Base-by-base conservation (phyloP, 1,140 invertebrate genomes). In the Drosophila neocordata region DNA sequence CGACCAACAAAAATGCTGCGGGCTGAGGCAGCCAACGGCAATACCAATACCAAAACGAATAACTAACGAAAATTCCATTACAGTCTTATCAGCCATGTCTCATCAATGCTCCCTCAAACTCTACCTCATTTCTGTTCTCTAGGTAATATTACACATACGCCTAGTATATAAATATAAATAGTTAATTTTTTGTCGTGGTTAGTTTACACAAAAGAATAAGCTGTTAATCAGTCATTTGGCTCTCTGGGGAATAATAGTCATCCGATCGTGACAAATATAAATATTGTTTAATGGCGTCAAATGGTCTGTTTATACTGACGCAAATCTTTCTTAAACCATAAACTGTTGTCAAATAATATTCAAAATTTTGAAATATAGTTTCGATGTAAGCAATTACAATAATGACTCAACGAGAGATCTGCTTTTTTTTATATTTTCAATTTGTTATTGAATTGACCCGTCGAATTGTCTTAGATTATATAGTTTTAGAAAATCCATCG, bases 131-230 rank as follows among this genome's bases (percentile, higher is more conserved):
- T 20, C 57, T 22, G 12, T n/a, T 18, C 20, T n/a, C 20, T 18
- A 18, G 34, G 44, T 34, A 56, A 87, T 70, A 85, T 82, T 85
- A 85, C 84, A 78, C 79, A 85, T 82, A 87, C 82, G 75, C 72
- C 13, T 11, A 37, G 58, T 66, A 65, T 31, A 31, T 76, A 58
- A 11, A 48, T 9, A 34, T 9, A 13, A 57, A 31, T 9, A 31
- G 41, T 18, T 44, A 2, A 15, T 44, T 41, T 1, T 13, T 41
- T 13, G 4, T 13, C 5, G 11, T 2, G 13, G 7, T 27, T n/a
- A n/a, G n/a, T n/a, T n/a, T n/a, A n/a, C n/a, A 11, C 1, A 34
- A 2, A 20, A n/a, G 7, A 35, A 12, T 20, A 27, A 2, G 8
- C 12, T 11, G 18, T 48, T 18, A 11, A 48, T 20, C 41, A 15